Conservation (phyloP, 92 coral and sea anemone genomes). For the Umimayanthus kanabou region DNA sequence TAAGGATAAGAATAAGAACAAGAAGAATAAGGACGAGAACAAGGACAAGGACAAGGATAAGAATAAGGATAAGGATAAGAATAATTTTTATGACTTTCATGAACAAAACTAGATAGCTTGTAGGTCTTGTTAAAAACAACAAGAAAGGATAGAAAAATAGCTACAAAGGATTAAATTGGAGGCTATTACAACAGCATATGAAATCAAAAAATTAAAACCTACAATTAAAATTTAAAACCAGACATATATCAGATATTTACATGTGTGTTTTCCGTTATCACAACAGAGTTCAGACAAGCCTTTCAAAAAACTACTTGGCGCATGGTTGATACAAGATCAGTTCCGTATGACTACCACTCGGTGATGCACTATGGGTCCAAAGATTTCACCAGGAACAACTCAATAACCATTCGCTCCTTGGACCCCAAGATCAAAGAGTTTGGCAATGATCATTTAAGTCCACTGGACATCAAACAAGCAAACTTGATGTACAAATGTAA, state of each 20-base stretch:
- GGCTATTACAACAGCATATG: no score
- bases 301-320: constrained; percentile 51
- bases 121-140: no score
- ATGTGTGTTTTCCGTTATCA: not conserved
- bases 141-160: no score
- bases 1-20: no score
- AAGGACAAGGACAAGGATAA: no score
- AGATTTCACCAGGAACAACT: constrained; percentile 59
- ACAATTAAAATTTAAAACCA: no score
- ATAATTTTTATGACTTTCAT: no score
- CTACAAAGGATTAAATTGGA: no score
- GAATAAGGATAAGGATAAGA: no score
- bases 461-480: constrained; percentile 83
- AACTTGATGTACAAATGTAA: constrained; percentile 83
- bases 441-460: constrained; percentile 80
- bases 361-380: constrained; percentile 86
- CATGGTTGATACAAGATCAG: constrained; percentile 69
- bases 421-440: constrained; percentile 58
- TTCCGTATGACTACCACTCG: constrained; percentile 80
- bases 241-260: not conserved
- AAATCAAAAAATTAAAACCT: no score
- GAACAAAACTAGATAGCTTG: no score
- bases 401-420: constrained; percentile 68
- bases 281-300: constrained; percentile 66
- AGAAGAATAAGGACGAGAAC: no score